Evolutionary conservation across 2,113 vertebrate species (phyloP), one percentile per base, ranked within the genome.

Genomic region (Neotragus pygmaeus): DNA sequence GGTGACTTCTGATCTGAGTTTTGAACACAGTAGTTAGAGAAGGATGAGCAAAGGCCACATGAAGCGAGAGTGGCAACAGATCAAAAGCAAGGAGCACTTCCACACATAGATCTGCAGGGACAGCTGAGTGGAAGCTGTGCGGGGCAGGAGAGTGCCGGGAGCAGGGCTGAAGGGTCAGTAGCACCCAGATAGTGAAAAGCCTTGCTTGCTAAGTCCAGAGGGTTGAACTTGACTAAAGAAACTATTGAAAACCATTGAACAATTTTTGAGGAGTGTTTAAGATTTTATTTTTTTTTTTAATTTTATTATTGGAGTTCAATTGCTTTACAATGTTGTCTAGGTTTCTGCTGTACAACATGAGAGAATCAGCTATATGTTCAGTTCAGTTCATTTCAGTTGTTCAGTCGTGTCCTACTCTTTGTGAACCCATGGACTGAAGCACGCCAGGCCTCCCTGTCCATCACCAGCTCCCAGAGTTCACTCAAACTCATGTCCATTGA

Each of bases 11-110:
- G 17, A 78, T 77, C 75, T 94, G 60, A 86, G 9, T 30, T 92
- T 84, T 84, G 75, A 91, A 80, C 47, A 90, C 58, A 62, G 27
- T 62, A 70, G 14, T 73, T 80, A 84, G 57, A 94, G 80, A 58
- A 83, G 27, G 62, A 81, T 25, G 19, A 55, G 62, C 57, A 70
- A 17, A 75, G 21, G 12, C 12, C 25, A 6, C 0, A 2, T 51
- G 12, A 47, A 43, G 47, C 14, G 7, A 53, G 14, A n/a, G 10
- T 7, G 62, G 62, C 5, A 39, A 9, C 14, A 5, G 36, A 53
- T n/a, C 75, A 73, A 70, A 73, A 27, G 27, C 28, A 12, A 1
- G 6, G 19, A 51, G 25, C n/a, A 30, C 57, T 49, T 66, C 10
- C 27, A 28, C 4, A 9, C 15, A 9, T 4, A 17, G 39, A 28